Evolutionary conservation across 2,797 vertebrate species (phyloP).

Genomic region (Argyrosomus regius): DNA sequence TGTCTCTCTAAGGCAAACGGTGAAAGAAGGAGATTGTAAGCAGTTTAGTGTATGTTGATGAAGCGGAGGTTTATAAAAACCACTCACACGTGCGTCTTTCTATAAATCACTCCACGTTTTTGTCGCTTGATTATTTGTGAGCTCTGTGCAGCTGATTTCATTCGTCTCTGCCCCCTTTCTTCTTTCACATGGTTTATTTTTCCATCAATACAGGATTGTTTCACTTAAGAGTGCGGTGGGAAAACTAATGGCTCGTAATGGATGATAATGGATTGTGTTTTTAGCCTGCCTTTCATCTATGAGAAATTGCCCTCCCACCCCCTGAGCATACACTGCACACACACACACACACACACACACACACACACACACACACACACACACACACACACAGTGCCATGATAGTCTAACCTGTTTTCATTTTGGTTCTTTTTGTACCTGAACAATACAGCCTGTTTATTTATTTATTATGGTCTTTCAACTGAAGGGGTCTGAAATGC

Average conservation of each 20-base stretch:
- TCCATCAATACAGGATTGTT: conserved; percentile 78
- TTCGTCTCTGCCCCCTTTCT: conserved; percentile 39
- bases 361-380: neutral
- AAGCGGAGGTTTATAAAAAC: conserved; percentile 1
- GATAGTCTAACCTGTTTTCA: conserved; percentile 18
- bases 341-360: neutral
- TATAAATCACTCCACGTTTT: conserved; percentile 7
- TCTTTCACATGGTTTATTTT: conserved; percentile 68
- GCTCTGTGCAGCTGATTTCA: conserved; percentile 29
- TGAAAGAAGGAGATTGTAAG: conserved; percentile 17
- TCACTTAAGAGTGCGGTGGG: conserved; percentile 70
- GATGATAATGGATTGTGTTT: conserved; percentile 80
- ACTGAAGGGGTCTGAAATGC: neutral
- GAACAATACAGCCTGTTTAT: neutral
- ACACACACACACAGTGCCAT: neutral
- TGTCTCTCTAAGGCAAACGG: conserved; percentile 30
- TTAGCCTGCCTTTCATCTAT: conserved; percentile 74
- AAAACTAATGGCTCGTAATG: conserved; percentile 81
- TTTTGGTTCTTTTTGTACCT: conserved; percentile 5
- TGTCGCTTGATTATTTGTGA: conserved; percentile 33
- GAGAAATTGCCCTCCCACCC: conserved; percentile 50
- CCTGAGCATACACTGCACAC: neutral
- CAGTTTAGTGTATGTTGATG: conserved; percentile 8
- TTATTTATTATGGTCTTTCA: neutral
- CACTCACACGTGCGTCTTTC: neutral